Evolutionary conservation across 2,113 vertebrate species (phyloP).

Genomic region (Aldabrachelys gigantea): DNA sequence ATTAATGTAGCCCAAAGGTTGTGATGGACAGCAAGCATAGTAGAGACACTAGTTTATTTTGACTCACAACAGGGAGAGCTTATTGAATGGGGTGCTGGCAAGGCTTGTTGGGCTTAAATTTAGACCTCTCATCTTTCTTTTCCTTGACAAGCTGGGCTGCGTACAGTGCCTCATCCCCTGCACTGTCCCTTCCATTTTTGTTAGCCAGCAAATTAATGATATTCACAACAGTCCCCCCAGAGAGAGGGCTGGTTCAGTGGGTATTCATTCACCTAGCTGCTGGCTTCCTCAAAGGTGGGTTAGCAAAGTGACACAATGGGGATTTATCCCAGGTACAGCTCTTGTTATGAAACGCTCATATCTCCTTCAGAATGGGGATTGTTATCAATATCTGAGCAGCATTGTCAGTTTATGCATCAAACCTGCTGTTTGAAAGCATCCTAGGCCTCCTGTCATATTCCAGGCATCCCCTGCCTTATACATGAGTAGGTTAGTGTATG

Average conservation of each 20-base stretch:
- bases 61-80: slow-evolving; percentile 21
- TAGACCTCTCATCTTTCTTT: not conserved
- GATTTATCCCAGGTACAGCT: not conserved
- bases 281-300: not conserved
- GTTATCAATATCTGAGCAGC: not conserved
- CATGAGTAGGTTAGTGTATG: not conserved
- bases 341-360: accelerated
- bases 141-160: not conserved
- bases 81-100: not conserved
- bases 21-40: not conserved
- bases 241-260: not conserved
- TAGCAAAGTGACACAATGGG: not conserved
- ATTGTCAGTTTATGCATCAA: accelerated
- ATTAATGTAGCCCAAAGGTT: slow-evolving; percentile 1
- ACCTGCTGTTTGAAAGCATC: accelerated
- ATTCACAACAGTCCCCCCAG: too few relatives aligned
- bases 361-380: accelerated
- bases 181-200: not conserved
- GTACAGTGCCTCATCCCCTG: not conserved
- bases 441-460: not conserved
- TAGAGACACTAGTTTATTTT: slow-evolving; percentile 1
- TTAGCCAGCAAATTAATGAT: not conserved
- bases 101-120: not conserved
- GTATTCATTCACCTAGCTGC: not conserved
- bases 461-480: not conserved